Conservation (phyloP, 1,140 invertebrate genomes). For the Drosophila insularis region DNA sequence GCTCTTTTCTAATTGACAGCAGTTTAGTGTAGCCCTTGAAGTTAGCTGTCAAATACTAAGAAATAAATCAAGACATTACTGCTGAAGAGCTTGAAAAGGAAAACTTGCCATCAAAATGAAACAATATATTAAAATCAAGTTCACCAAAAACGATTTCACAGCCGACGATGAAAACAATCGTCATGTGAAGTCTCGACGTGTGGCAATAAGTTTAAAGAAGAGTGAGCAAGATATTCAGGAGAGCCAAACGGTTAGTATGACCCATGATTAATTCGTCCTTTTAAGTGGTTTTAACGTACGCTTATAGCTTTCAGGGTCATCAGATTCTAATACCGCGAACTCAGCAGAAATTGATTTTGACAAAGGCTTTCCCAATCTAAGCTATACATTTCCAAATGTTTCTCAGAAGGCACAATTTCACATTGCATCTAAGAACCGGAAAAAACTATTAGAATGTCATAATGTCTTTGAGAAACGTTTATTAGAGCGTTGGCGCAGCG, state of each 20-base stretch:
- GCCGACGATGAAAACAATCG: not conserved
- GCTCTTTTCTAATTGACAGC: slow-evolving; percentile 30
- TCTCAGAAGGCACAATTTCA: not conserved
- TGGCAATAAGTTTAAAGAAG: not conserved
- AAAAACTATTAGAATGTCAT: not conserved
- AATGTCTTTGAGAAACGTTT: not conserved
- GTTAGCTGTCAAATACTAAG: not conserved
- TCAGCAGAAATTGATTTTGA: not conserved
- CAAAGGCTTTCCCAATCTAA: not conserved
- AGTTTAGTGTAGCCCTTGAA: not conserved
- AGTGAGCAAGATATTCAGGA: not conserved
- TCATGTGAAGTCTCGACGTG: too few relatives aligned
- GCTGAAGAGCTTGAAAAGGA: not conserved
- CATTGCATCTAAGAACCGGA: not conserved
- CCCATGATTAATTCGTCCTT: not conserved
- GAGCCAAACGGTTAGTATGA: not conserved
- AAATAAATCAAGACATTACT: not conserved
- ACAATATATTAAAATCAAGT: not conserved
- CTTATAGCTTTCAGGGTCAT: not conserved
- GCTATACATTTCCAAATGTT: not conserved
- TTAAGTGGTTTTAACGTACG: not conserved
- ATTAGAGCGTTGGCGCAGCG: not conserved
- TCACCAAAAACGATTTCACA: not conserved
- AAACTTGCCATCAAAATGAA: not conserved
- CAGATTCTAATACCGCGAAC: not conserved